Evolutionary conservation across 2,113 vertebrate species (phyloP).

Genomic region (Tetrao urogallus): DNA sequence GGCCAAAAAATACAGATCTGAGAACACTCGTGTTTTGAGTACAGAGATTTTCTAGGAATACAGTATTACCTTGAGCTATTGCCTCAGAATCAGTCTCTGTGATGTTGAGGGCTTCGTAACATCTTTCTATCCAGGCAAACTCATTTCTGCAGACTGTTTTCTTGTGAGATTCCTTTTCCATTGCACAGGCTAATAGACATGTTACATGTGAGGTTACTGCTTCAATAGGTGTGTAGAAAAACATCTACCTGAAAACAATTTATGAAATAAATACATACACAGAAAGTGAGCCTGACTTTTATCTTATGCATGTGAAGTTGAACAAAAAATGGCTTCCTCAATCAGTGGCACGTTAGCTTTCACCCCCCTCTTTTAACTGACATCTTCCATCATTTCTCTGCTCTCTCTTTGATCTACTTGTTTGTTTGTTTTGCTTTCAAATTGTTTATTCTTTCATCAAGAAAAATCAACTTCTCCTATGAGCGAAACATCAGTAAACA

Average conservation of each 20-base stretch:
- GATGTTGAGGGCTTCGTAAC: background rate
- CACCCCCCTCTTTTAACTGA: background rate
- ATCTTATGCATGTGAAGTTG: background rate
- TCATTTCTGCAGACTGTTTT: background rate
- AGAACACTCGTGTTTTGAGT: background rate
- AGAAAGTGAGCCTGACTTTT: background rate
- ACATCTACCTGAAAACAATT: background rate
- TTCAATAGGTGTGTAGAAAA: background rate
- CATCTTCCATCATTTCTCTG: background rate
- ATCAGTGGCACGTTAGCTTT: slow-evolving; percentile 8
- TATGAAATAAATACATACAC: background rate
- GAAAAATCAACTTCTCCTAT: slow-evolving; percentile 35
- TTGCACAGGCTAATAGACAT: background rate
- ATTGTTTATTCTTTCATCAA: slow-evolving; percentile 35
- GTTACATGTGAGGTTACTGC: background rate
- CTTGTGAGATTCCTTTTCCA: background rate
- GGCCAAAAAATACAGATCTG: background rate
- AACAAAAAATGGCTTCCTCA: slow-evolving; percentile 7
- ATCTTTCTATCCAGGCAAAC: background rate
- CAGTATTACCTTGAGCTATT: background rate
- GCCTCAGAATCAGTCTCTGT: background rate
- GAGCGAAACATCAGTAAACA: slow-evolving; percentile 19
- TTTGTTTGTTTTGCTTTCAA: slow-evolving; percentile 24
- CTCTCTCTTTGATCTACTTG: slow-evolving; percentile 27
- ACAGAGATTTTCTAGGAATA: background rate